phyloP scores from a whole-genome alignment of 2,888 invertebrate species.

The Holacanthella duospinosa region DNA sequence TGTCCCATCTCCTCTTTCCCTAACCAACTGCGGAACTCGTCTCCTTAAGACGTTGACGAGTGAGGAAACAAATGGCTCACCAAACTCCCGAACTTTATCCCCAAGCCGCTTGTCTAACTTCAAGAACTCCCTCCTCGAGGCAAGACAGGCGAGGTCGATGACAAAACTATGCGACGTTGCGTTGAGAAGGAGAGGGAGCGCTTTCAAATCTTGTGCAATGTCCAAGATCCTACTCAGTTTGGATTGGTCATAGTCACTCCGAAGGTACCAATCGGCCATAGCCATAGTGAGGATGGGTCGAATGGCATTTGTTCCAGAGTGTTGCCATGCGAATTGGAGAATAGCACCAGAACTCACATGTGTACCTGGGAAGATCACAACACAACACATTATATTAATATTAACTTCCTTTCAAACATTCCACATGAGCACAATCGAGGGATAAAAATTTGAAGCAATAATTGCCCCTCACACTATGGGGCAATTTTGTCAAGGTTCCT shows the following conservation, averaged over 20 bases:
- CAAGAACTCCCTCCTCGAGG: conserved; percentile 89
- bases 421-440: too few species aligned
- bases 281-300: conserved; percentile 84
- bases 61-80: conserved; percentile 75
- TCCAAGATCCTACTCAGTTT: conserved; percentile 88
- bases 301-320: conserved; percentile 50
- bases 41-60: conserved; percentile 76
- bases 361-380: conserved; percentile 85
- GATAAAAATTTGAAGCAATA: too few species aligned
- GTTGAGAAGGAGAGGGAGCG: conserved; percentile 79
- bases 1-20: conserved; percentile 64
- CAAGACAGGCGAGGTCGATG: conserved; percentile 93
- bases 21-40: conserved; percentile 75
- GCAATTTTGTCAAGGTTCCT: too few species aligned
- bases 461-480: too few species aligned
- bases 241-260: conserved; percentile 78
- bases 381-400: too few species aligned
- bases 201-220: conserved; percentile 83
- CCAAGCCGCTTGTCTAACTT: conserved; percentile 97
- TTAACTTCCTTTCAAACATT: too few species aligned
- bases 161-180: conserved; percentile 89
- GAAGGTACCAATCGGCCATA: conserved; percentile 94
- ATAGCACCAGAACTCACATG: conserved; percentile 96
- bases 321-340: conserved; percentile 81
- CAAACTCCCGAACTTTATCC: conserved; percentile 92